Conservation (phyloP, 37 sponge, comb jelly and placozoan genomes). For the Ianthella basta region DNA sequence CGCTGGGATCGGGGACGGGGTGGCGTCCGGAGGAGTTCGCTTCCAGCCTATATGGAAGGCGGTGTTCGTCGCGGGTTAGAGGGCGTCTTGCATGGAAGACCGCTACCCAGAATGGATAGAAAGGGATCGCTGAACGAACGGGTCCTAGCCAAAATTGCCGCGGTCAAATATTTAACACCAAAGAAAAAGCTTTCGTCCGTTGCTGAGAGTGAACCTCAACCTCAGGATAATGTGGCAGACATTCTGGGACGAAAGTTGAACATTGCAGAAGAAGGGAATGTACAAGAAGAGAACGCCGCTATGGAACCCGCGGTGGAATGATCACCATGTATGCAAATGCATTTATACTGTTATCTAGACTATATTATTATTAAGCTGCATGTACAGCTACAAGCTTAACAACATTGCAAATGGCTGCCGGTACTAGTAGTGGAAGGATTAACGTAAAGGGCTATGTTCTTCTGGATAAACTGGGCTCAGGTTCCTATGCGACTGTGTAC, state of each 20-base stretch:
- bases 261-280: too few relatives aligned
- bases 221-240: too few relatives aligned
- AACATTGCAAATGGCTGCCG: constrained; percentile 13
- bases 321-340: too few relatives aligned
- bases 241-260: too few relatives aligned
- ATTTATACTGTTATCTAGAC: too few relatives aligned
- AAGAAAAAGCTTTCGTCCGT: neutral
- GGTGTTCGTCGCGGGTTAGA: neutral
- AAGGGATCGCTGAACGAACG: constrained; percentile 11
- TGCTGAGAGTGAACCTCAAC: too few relatives aligned
- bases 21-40: neutral
- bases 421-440: neutral
- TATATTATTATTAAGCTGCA: too few relatives aligned
- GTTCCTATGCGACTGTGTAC: constrained; percentile 86
- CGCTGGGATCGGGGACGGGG: constrained; percentile 6
- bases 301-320: too few relatives aligned
- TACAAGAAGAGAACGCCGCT: too few relatives aligned
- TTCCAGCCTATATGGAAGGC: neutral
- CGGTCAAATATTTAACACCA: neutral
- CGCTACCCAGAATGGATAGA: neutral
- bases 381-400: too few relatives aligned
- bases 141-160: neutral
- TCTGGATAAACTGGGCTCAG: constrained; percentile 68
- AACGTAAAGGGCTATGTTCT: constrained; percentile 39
- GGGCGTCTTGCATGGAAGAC: constrained; percentile 5